A percentile compares a stretch with the other conserved stretches of the same genome.
phyloP scores from a whole-genome alignment of 2,113 vertebrate species.

The Spheniscus mendiculus region DNA sequence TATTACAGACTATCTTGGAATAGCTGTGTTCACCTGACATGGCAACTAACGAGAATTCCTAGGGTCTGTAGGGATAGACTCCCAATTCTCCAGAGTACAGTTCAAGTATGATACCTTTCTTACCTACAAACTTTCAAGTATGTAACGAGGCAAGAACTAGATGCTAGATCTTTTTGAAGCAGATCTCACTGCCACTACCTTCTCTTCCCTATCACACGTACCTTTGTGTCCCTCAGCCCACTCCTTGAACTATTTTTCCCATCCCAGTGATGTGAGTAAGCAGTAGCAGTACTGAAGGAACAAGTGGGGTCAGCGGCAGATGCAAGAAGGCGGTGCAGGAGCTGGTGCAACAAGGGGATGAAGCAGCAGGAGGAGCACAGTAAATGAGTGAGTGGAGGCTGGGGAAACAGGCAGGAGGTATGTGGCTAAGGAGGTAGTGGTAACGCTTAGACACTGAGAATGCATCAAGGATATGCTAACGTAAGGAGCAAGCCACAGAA shows the following conservation, averaged over 20 bases:
- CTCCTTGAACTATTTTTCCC: background rate
- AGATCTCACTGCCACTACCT: background rate
- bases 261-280: background rate
- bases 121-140: background rate
- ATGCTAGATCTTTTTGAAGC: background rate
- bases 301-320: background rate
- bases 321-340: background rate
- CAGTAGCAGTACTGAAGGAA: background rate
- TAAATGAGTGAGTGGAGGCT: background rate
- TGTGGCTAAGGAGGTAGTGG: background rate
- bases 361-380: background rate
- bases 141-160: background rate
- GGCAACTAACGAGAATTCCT: background rate
- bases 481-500: background rate
- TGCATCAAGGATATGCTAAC: background rate
- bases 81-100: background rate
- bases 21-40: background rate
- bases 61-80: background rate
- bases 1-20: background rate
- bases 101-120: background rate
- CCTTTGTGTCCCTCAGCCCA: background rate
- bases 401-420: background rate
- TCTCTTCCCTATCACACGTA: background rate
- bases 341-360: background rate
- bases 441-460: background rate